A percentile compares a stretch with the other conserved stretches of the same genome.
Evolutionary conservation across 2,888 invertebrate species (phyloP).

Genomic region (Rotaria macrura): DNA sequence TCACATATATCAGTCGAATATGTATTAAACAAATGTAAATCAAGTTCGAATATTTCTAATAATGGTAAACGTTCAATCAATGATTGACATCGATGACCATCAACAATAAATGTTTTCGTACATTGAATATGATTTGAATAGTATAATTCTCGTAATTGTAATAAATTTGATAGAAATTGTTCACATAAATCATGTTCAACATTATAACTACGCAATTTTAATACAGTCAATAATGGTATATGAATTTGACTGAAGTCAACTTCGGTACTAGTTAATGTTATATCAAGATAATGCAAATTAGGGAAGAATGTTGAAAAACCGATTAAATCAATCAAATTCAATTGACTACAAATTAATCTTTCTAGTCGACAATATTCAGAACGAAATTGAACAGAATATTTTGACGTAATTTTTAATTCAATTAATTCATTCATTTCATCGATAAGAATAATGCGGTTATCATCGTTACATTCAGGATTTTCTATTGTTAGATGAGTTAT

Average conservation of each 20-base stretch:
- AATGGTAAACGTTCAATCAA: background rate
- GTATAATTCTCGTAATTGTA: background rate
- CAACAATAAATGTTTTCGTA: background rate
- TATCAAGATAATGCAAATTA: background rate
- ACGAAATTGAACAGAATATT: background rate
- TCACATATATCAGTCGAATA: background rate
- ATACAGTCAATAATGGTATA: background rate
- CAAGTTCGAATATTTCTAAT: background rate
- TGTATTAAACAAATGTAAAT: background rate
- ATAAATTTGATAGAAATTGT: background rate
- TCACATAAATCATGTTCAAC: background rate
- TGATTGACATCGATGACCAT: background rate
- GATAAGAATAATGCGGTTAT: background rate
- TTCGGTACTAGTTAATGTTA: background rate
- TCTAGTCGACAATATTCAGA: background rate
- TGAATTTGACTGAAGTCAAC: background rate
- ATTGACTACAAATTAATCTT: background rate
- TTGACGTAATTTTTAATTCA: background rate
- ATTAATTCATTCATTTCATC: background rate
- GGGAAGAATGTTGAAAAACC: background rate
- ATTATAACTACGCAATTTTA: background rate
- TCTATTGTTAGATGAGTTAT: background rate
- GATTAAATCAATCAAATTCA: background rate
- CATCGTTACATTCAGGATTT: background rate
- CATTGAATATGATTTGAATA: background rate